A percentile compares a stretch with the other conserved stretches of the same genome.
phyloP scores from a whole-genome alignment of 2,888 invertebrate species.

The Cephus nigrinus region DNA sequence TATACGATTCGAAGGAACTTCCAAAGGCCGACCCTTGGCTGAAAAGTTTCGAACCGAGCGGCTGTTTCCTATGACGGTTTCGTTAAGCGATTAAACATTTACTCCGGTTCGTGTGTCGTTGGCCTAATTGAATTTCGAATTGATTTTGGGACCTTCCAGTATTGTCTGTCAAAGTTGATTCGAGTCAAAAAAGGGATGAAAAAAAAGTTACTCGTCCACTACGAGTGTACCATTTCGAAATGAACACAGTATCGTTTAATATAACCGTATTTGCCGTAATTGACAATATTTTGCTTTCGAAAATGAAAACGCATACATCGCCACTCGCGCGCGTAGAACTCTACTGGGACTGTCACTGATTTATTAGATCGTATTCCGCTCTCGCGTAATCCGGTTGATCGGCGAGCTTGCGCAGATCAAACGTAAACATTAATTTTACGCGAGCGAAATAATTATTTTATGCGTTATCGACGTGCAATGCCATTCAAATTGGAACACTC shows the following conservation, averaged over 20 bases:
- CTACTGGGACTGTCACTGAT: conserved; percentile 34
- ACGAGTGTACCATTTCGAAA: not conserved
- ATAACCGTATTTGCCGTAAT: not conserved
- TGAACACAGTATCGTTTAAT: not conserved
- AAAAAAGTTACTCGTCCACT: not conserved
- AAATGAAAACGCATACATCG: conserved; percentile 35
- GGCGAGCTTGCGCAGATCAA: conserved; percentile 45
- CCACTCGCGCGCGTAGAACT: not conserved
- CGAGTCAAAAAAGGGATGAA: not conserved
- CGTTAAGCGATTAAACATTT: not conserved
- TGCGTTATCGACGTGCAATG: conserved; percentile 47
- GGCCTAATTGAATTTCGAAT: not conserved
- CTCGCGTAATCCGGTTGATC: conserved; percentile 45
- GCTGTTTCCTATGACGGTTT: not conserved
- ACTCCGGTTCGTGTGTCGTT: not conserved
- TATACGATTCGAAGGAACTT: not conserved
- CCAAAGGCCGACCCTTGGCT: not conserved
- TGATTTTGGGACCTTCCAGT: not conserved
- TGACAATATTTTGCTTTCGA: conserved; percentile 12
- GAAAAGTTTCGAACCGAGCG: not conserved
- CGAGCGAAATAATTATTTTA: conserved; percentile 48
- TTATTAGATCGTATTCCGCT: conserved; percentile 48
- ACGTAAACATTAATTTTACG: conserved; percentile 44
- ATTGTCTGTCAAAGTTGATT: not conserved
- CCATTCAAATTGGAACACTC: conserved; percentile 46